A percentile compares a stretch with the other conserved stretches of the same genome.
Evolutionary conservation across 1,140 invertebrate genomes (phyloP).

Genomic region (Solenopsis invicta): DNA sequence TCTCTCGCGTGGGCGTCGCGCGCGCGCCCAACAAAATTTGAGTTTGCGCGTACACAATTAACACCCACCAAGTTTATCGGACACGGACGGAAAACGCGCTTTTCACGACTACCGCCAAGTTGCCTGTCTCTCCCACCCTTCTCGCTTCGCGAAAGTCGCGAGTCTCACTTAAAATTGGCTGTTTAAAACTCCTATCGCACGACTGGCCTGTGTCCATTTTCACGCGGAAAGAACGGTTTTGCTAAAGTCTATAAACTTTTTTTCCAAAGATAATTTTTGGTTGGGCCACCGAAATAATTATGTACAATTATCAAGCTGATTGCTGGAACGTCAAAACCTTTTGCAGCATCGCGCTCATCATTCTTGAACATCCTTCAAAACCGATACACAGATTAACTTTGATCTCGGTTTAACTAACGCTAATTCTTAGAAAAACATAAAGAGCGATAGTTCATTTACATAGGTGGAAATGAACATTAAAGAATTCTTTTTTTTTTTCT

Average conservation of each 20-base stretch:
- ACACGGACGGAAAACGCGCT: slow-evolving; percentile 59
- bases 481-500: neutral
- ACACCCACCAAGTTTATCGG: slow-evolving; percentile 55
- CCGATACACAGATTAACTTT: too few species aligned
- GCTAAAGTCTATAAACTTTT: too few species aligned
- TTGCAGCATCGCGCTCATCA: too few species aligned
- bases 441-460: too few species aligned
- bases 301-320: too few species aligned
- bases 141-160: neutral
- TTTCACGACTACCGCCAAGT: slow-evolving; percentile 55
- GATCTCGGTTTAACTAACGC: too few species aligned
- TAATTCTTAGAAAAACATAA: too few species aligned
- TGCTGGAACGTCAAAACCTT: too few species aligned
- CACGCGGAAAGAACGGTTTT: too few species aligned
- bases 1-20: slow-evolving; percentile 2
- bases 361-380: too few species aligned
- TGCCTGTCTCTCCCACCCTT: neutral
- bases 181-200: neutral
- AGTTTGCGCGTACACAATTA: slow-evolving; percentile 55
- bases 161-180: slow-evolving; percentile 32
- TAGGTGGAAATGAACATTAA: neutral
- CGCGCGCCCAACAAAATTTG: slow-evolving; percentile 45
- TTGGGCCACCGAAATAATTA: too few species aligned
- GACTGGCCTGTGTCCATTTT: neutral
- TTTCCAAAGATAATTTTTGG: too few species aligned